phyloP scores from a whole-genome alignment of 2,797 vertebrate species.

The Microctenopoma stevenorrisi region DNA sequence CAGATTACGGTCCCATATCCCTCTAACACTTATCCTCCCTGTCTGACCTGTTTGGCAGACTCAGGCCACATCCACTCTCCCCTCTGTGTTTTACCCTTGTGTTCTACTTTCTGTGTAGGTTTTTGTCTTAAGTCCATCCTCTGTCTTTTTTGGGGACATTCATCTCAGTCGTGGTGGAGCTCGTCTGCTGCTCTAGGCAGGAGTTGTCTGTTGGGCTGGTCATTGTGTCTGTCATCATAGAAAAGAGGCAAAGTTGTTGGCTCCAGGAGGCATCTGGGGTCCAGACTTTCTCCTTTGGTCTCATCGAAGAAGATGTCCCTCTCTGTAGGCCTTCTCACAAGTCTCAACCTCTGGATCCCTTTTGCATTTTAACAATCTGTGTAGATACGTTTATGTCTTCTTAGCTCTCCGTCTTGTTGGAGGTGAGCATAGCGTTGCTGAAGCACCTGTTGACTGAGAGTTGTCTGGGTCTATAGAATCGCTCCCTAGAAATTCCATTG shows the following conservation, averaged over 20 bases:
- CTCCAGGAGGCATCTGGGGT: conserved; percentile 52
- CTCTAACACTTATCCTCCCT: conserved; percentile 21
- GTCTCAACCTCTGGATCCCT: conserved; percentile 39
- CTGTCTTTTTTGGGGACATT: conserved; percentile 11
- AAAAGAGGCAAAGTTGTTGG: conserved; percentile 28
- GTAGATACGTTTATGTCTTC: conserved; percentile 48
- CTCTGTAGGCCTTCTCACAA: conserved; percentile 68
- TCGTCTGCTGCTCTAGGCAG: neutral
- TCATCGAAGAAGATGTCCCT: conserved; percentile 82
- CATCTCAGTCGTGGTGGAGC: conserved; percentile 5
- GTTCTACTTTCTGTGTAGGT: conserved; percentile 1
- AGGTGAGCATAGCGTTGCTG: conserved; percentile 53
- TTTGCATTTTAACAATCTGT: conserved; percentile 37
- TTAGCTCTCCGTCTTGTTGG: conserved; percentile 56
- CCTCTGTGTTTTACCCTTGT: neutral
- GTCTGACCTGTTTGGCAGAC: conserved; percentile 17
- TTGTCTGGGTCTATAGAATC: conserved; percentile 68
- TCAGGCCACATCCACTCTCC: conserved; percentile 15
- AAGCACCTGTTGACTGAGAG: conserved; percentile 56
- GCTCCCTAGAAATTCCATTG: conserved; percentile 44
- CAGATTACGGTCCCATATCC: conserved; percentile 31
- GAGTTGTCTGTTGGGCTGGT: neutral
- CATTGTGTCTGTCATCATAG: neutral
- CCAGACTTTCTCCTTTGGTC: conserved; percentile 75
- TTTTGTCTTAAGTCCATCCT: conserved; percentile 3